Evolutionary conservation across 2,113 vertebrate genomes (phyloP), one percentile per base, ranked within the genome.

Genomic region (Forbesichthys papilliferus): DNA sequence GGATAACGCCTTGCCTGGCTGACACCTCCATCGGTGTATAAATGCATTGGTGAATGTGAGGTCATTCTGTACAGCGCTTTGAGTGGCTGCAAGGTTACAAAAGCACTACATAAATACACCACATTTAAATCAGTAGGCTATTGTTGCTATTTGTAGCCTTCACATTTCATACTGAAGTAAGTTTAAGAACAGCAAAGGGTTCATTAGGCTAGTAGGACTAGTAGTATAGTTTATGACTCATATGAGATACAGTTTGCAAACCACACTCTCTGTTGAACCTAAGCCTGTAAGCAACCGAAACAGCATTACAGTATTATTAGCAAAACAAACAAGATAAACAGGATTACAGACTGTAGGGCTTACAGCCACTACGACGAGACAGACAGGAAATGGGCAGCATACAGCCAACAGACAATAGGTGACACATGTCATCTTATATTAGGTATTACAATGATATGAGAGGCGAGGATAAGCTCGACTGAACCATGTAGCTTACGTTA

Each of bases 301-400:
- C 55, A 48, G 68, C 55, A 67, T 56, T 27, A 27, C 27, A 27
- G 27, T 27, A 27, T 27, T 27, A 72, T 76, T 71, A 68, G 52
- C 57, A 73, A 55, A 49, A 74, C 68, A 79, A 76, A 83, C 68
- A 66, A 79, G 81, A 87, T 78, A 79, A 76, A 83, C 68, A 66
- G 81, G 81, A 87, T 78, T 82, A 84, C 34, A 61, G 58, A 60
- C 77, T 73, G 11, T 3, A 1, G 62, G 63, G 61, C 66, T 64
- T 72, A 68, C 46, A 69, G 77, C 54, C 1, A 36, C 65, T 68
- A 79, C 61, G 9, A 66, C 61, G 9, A 66, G 74, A 59, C 36
- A 42, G 14, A 78, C 74, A 72, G 67, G 61, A 74, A 49, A 48
- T 62, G 78, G 68, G 55, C 71, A 62, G 63, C 20, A 61, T 49